phyloP scores from a whole-genome alignment of 2,113 vertebrate genomes.

The Sciurus niger region DNA sequence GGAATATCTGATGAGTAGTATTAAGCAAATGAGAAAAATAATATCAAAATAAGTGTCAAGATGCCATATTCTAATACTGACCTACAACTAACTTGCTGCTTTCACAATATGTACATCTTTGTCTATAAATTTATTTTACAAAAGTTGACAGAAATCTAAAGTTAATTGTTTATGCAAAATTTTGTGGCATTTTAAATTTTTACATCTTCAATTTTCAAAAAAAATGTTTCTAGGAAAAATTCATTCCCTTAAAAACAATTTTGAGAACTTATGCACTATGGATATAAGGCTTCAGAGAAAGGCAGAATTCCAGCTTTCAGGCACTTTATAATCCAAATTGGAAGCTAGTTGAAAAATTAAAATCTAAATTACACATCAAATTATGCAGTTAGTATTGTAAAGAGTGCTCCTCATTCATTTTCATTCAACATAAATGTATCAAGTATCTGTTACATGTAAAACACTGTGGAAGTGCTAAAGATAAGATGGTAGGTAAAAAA shows the following conservation, averaged over 20 bases:
- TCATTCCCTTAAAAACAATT: not conserved
- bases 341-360: not conserved
- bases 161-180: not conserved
- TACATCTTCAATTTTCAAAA: not conserved
- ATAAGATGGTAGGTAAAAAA: not conserved
- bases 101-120: not conserved
- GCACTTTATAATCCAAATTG: not conserved
- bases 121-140: not conserved
- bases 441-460: not conserved
- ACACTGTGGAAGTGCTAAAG: not conserved
- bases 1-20: not conserved
- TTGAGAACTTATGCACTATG: not conserved
- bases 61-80: not conserved
- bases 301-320: not conserved
- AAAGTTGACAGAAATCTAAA: not conserved
- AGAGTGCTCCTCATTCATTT: fast-evolving
- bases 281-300: not conserved
- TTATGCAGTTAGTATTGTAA: not conserved
- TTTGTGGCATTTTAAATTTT: not conserved
- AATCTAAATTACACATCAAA: not conserved
- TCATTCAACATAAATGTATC: not conserved
- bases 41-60: not conserved
- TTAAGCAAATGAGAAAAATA: not conserved
- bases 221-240: not conserved
- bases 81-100: not conserved